These are phyloP conservation scores for Acestrorhynchus altus DNA, from an alignment of 2,797 vertebrate species.

Conservation along the genomic window DNA sequence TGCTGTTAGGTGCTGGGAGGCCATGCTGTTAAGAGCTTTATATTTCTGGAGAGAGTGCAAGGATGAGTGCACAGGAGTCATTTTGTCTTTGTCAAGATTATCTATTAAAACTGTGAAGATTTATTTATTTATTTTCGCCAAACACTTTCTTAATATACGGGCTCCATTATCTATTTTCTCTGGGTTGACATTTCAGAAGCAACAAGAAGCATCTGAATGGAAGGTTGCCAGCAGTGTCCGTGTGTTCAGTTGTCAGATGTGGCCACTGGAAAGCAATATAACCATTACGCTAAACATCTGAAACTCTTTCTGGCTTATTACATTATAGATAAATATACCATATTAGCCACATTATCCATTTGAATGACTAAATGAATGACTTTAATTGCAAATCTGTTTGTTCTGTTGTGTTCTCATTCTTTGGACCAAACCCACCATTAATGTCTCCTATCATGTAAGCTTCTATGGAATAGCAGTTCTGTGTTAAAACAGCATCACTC, in stretches of 20 bases:
- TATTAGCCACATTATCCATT: not conserved
- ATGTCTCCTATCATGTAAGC: constrained; percentile 10
- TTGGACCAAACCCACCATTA: not conserved
- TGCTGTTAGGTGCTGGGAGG: too few relatives aligned
- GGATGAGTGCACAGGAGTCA: too few relatives aligned
- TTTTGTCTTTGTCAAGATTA: too few relatives aligned
- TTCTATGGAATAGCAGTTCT: not conserved
- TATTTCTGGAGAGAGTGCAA: too few relatives aligned
- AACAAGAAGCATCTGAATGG: not conserved
- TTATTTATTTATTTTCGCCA: too few relatives aligned
- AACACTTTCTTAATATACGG: too few relatives aligned
- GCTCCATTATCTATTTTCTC: too few relatives aligned
- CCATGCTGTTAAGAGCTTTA: too few relatives aligned
- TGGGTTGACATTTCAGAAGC: not conserved
- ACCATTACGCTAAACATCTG: not conserved
- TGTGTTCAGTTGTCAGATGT: not conserved
- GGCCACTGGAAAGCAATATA: not conserved
- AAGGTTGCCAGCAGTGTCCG: too few relatives aligned
- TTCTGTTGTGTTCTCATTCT: constrained; percentile 1
- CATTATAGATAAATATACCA: not conserved
- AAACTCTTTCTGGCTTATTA: not conserved
- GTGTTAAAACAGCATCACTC: constrained; percentile 20
- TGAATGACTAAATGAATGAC: not conserved
- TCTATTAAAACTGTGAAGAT: too few relatives aligned
- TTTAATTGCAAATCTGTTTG: not conserved